Percentiles rank a stretch among this genome's conserved stretches.
Evolutionary conservation across 2,113 vertebrate genomes (phyloP).

Genomic region (Synodontis membranacea): DNA sequence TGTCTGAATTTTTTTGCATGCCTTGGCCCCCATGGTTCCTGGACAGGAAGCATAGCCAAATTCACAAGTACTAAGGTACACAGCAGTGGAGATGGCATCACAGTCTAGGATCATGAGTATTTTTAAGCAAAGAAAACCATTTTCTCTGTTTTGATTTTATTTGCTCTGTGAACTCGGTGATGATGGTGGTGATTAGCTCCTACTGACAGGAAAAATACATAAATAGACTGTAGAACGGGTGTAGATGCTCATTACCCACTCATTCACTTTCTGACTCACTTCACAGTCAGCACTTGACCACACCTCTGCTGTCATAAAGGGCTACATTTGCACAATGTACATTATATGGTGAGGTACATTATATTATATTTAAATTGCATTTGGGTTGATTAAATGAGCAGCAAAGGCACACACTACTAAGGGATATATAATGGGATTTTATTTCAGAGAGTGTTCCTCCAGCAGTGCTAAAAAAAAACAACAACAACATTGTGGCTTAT

Average conservation of each 20-base stretch:
- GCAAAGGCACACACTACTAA: not conserved
- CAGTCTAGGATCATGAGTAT: not conserved
- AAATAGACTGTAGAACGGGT: not conserved
- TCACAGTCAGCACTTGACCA: not conserved
- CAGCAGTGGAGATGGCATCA: not conserved
- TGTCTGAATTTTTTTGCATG: not conserved
- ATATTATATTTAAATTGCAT: too few relatives aligned
- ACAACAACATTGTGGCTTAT: not conserved
- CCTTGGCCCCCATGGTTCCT: not conserved
- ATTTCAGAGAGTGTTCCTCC: not conserved
- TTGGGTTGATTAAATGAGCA: not conserved
- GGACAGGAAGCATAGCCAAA: not conserved
- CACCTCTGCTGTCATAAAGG: not conserved
- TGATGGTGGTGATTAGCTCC: not conserved
- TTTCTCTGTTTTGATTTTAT: not conserved
- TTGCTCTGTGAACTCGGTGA: too few relatives aligned
- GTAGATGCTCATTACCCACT: not conserved
- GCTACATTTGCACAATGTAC: not conserved
- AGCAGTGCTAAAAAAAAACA: not conserved
- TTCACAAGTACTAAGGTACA: not conserved
- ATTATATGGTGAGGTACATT: not conserved
- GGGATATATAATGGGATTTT: not conserved
- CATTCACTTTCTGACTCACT: not conserved
- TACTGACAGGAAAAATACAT: not conserved
- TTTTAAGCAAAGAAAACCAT: not conserved